Conservation (phyloP, 2,797 vertebrate genomes). For the Discoglossus pictus region DNA sequence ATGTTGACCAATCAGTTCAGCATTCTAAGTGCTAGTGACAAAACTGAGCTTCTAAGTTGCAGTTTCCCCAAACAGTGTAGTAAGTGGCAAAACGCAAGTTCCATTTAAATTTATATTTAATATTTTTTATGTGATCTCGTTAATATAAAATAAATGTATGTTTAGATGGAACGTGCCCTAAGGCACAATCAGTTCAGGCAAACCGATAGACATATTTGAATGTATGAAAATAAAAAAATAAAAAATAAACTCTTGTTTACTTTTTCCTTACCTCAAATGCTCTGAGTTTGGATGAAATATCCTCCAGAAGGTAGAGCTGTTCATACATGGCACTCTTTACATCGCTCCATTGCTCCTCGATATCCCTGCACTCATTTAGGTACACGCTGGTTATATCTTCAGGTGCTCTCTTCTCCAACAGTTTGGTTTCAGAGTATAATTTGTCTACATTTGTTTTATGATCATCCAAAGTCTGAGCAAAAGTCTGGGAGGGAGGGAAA, state of each 20-base stretch:
- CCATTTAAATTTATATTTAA: too few relatives aligned
- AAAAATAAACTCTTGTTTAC: not conserved
- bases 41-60: too few relatives aligned
- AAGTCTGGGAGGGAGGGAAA: conserved; percentile 59
- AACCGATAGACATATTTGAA: too few relatives aligned
- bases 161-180: too few relatives aligned
- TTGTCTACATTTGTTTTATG: conserved; percentile 71
- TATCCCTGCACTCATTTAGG: conserved; percentile 77
- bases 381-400: conserved; percentile 63
- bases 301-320: conserved; percentile 79
- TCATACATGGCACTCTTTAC: conserved; percentile 76
- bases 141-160: too few relatives aligned
- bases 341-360: conserved; percentile 78
- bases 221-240: too few relatives aligned
- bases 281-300: conserved; percentile 65
- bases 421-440: conserved; percentile 68
- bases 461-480: conserved; percentile 80
- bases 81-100: too few relatives aligned
- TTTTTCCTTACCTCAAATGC: conserved; percentile 88
- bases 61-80: too few relatives aligned
- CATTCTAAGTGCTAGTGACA: too few relatives aligned
- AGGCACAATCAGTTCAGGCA: too few relatives aligned
- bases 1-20: too few relatives aligned
- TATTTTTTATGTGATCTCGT: too few relatives aligned
- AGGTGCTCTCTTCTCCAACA: conserved; percentile 61